Evolutionary conservation across 2,797 vertebrate genomes (phyloP), one percentile per base, ranked within the genome.

Genomic region (Tapera naevia): DNA sequence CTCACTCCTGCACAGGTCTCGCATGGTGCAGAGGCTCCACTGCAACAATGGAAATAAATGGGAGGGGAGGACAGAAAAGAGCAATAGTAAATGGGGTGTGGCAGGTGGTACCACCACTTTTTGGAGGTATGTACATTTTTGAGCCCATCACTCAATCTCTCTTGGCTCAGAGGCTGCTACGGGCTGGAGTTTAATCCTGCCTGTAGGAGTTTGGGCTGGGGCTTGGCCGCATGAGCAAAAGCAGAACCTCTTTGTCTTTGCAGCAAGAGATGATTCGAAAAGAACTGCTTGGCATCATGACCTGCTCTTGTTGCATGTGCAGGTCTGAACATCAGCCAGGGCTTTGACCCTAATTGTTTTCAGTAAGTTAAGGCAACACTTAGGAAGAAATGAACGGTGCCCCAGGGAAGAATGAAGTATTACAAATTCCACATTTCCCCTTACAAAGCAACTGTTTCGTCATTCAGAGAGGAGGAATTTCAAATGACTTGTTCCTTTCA

Each of bases 191-290:
- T 88, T 76, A 30, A 10, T 75, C 23, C 45, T 7, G 2, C 14
- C 18, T 8, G 11, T 33, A 48, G 66, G 50, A 74, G 17, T 2
- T 1, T 1, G 32, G 62, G 15, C 37, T 81, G 73, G 37, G 58
- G 22, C 43, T 88, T 6, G 7, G 39, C 53, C 0, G 0, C 1
- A 1, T 10, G 39, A 74, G 45, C 53, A 33, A 17, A 57, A 56
- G 39, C 1, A 1, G 27, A 88, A 41, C 48, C 66, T 67, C 74
- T 80, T 48, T 8, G 2, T 7, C 69, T 94, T 61, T 66, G 17
- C 14, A 48, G n/a, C 0, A 1, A 75, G 53, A 84, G n/a, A 11
- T 57, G 58, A 61, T 67, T 23, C 2, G 1, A n/a, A 61, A 46
- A 32, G 15, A 10, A 54, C 51, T 53, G 21, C 67, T 37, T 82